These are phyloP conservation scores for Lepidochrysops patricia DNA, from an alignment of 2,888 invertebrate species.

Conservation along the genomic window DNA sequence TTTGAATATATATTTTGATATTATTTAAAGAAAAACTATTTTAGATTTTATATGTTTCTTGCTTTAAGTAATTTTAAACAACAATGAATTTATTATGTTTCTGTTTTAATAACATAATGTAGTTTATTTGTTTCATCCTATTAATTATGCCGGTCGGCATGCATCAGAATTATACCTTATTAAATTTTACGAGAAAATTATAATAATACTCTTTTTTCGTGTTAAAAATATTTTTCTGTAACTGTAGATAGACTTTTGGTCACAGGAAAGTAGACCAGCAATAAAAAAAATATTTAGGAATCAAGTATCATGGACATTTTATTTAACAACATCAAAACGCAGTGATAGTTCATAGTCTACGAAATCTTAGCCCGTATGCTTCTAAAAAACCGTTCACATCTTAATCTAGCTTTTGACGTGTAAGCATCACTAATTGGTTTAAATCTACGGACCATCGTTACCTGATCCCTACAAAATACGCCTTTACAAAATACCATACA, in stretches of 20 bases:
- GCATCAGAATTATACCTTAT: not conserved
- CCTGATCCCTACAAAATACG: conserved; percentile 27
- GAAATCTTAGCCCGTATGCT: conserved; percentile 30
- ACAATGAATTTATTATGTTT: not conserved
- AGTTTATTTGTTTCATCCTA: not conserved
- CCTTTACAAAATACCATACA: conserved; percentile 19
- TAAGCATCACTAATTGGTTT: conserved; percentile 71
- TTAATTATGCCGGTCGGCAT: not conserved
- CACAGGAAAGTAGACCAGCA: no score
- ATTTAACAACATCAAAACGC: not conserved
- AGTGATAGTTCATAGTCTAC: not conserved
- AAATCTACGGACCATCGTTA: conserved; percentile 52
- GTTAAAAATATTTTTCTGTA: not conserved
- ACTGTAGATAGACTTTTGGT: not conserved
- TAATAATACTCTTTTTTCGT: not conserved
- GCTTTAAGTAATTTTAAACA: not conserved
- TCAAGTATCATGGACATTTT: no score
- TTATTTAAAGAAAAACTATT: no score
- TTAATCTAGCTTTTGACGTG: conserved; percentile 49
- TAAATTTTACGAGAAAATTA: not conserved
- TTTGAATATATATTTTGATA: no score
- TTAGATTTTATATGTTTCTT: not conserved
- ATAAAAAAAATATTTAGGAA: no score
- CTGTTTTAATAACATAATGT: not conserved
- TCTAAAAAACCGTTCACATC: conserved; percentile 35